Evolutionary conservation across 1,140 invertebrate species (phyloP), one percentile per base, ranked within the genome.

Genomic region (Proales similis): DNA sequence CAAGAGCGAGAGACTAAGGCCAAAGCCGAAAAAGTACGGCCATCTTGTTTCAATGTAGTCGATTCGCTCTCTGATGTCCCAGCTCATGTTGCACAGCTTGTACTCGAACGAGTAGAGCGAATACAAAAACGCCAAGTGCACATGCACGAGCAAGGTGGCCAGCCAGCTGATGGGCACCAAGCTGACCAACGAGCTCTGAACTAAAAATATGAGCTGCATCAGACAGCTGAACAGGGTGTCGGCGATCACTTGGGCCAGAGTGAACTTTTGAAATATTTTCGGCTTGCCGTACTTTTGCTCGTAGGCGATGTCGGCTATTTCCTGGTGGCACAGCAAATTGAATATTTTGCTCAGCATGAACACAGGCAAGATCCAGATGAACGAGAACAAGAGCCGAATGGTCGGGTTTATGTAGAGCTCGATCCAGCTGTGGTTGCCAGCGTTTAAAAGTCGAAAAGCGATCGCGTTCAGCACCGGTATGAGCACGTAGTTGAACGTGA

Each of bases 21-120:
- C 51, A 57, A 57, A 57, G 14, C 51, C 51, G 24, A 38, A 57
- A 27, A 42, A 57, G 32, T 57, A 57, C 4, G 51, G 51, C 51
- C 51, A 57, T 42, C 51, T 57, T 12, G 22, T 27, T 24, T 57
- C 51, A n/a, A 57, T 57, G 20, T 57, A 42, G 19, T 57, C 24
- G n/a, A 57, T 57, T 4, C 51, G 24, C 22, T 57, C 45, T 39
- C 30, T 39, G 19, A 57, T 57, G 29, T 43, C 51, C 51, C 36
- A 24, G 9, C 51, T 39, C 26, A 26, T 57, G 36, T 57, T 57
- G 51, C 51, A 57, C 19, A 57, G 12, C 19, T 57, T 57, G 36
- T 57, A 57, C 38, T 57, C 51, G 45, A 57, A 57, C 4, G 51
- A 36, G 51, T 57, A 57, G 0, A 57, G 24, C 17, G 51, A 38